phyloP scores from a whole-genome alignment of 2,797 vertebrate genomes.

The Phylloscopus collybita region DNA sequence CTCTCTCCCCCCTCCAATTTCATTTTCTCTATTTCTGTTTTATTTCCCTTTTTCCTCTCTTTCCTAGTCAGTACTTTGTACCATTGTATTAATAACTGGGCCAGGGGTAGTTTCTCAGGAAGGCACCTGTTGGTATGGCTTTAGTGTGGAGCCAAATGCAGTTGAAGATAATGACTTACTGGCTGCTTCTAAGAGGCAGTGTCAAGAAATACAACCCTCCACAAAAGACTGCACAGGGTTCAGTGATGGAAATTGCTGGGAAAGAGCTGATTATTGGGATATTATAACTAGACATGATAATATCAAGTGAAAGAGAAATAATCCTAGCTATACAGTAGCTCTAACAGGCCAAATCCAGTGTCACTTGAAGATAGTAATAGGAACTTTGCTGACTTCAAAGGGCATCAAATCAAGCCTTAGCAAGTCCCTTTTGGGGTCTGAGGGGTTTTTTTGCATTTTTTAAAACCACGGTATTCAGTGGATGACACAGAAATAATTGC shows the following conservation, averaged over 20 bases:
- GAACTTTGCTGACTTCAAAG: slow-evolving; percentile 27
- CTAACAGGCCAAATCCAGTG: slow-evolving; percentile 49
- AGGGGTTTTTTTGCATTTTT: slow-evolving; percentile 28
- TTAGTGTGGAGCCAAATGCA: slow-evolving; percentile 69
- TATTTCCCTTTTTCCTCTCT: slow-evolving; percentile 80
- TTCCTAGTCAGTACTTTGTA: slow-evolving; percentile 80
- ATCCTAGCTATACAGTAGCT: slow-evolving; percentile 58
- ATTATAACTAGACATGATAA: slow-evolving; percentile 20
- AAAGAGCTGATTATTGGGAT: slow-evolving; percentile 53
- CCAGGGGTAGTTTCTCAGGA: slow-evolving; percentile 87
- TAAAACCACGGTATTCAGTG: slow-evolving; percentile 75
- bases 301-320: slow-evolving; percentile 49
- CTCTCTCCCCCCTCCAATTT: slow-evolving; percentile 66
- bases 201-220: slow-evolving; percentile 39
- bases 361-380: slow-evolving; percentile 23
- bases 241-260: slow-evolving; percentile 37
- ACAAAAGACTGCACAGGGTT: slow-evolving; percentile 18
- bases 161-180: slow-evolving; percentile 53
- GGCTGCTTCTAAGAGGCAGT: slow-evolving; percentile 66
- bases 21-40: slow-evolving; percentile 77
- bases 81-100: slow-evolving; percentile 84
- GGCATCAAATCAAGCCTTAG: slow-evolving; percentile 25
- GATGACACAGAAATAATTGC: slow-evolving; percentile 71
- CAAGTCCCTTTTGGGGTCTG: slow-evolving; percentile 19
- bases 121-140: slow-evolving; percentile 75